Percentiles rank a stretch among this genome's conserved stretches.
Evolutionary conservation across 2,797 vertebrate species (phyloP).

Genomic region (Lithobates pipiens): DNA sequence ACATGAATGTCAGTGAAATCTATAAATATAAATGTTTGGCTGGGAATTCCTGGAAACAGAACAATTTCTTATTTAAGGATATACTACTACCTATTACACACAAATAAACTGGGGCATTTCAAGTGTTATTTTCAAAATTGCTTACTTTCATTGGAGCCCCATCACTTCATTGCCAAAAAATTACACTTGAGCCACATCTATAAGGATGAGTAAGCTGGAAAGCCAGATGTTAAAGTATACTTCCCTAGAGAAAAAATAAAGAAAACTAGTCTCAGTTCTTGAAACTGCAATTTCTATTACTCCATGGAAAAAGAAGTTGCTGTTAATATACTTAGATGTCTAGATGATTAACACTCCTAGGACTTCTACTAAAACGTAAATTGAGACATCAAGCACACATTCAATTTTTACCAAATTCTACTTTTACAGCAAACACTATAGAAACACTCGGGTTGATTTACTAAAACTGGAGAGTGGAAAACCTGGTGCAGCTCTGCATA

Average conservation of each 20-base stretch:
- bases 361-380: background rate
- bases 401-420: background rate
- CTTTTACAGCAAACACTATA: background rate
- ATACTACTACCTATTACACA: conserved; percentile 15
- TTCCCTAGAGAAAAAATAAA: conserved; percentile 28
- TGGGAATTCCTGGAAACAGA: conserved; percentile 34
- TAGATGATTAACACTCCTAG: background rate
- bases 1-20: background rate
- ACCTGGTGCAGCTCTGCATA: too few species aligned
- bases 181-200: conserved; percentile 18
- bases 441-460: too few species aligned
- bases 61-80: conserved; percentile 11
- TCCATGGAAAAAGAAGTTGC: conserved; percentile 12
- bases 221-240: conserved; percentile 51
- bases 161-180: conserved; percentile 37
- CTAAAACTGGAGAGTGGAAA: too few species aligned
- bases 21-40: conserved; percentile 4
- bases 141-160: conserved; percentile 44
- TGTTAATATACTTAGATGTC: conserved; percentile 31
- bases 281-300: conserved; percentile 27
- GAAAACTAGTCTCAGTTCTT: conserved; percentile 9
- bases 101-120: conserved; percentile 8
- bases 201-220: conserved; percentile 49
- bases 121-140: conserved; percentile 28
- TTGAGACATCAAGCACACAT: background rate